These are phyloP conservation scores for Dysdera silvatica DNA, from an alignment of 1,140 invertebrate genomes.

Conservation along the genomic window DNA sequence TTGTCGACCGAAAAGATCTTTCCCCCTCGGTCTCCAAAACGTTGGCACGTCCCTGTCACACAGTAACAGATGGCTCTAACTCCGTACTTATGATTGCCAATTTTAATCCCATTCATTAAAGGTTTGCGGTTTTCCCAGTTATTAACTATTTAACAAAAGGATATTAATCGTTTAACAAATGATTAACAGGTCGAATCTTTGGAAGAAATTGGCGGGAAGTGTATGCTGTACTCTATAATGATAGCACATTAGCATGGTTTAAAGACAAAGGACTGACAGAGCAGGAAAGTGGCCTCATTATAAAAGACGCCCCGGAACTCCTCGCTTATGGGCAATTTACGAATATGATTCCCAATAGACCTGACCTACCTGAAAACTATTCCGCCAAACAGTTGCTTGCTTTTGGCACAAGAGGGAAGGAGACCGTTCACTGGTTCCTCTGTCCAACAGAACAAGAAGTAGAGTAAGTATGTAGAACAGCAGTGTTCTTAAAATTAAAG, in stretches of 20 bases:
- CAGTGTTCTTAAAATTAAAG: too few species aligned
- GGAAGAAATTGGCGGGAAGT: conserved; percentile 70
- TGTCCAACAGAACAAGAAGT: conserved; percentile 59
- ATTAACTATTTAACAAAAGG: not conserved
- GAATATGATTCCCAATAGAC: conserved; percentile 58
- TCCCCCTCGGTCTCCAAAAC: not conserved
- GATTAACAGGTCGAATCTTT: conserved; percentile 57
- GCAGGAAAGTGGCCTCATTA: conserved; percentile 50
- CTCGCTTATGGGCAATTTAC: conserved; percentile 68
- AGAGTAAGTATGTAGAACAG: conserved; percentile 52
- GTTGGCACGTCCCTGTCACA: too few species aligned
- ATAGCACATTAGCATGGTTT: conserved; percentile 69
- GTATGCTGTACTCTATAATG: conserved; percentile 69
- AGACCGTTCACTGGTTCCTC: conserved; percentile 55
- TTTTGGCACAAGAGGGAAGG: conserved; percentile 54
- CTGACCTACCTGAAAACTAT: conserved; percentile 57
- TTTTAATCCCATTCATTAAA: not conserved
- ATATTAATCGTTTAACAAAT: not conserved
- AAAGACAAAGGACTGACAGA: conserved; percentile 53
- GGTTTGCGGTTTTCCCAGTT: not conserved
- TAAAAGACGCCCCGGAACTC: conserved; percentile 67
- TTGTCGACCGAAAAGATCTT: not conserved
- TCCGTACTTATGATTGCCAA: not conserved
- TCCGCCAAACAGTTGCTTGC: conserved; percentile 60
- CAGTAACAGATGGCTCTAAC: not conserved